Base-by-base conservation (phyloP, 2,113 vertebrate species). In the Oryzias melastigma region DNA sequence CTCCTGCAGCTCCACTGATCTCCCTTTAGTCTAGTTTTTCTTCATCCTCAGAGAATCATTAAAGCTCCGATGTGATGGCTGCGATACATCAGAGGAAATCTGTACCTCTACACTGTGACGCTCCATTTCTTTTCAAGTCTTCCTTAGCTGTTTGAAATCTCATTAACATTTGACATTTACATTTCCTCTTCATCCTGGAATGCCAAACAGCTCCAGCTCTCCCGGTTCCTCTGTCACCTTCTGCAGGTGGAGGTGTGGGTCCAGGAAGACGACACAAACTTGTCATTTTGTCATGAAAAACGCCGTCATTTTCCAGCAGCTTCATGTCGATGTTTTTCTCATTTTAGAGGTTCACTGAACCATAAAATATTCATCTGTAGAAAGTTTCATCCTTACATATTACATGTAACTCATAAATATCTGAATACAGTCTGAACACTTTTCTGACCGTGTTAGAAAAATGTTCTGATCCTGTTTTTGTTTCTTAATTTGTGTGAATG, bases 81-180 rank as follows among this genome's bases (percentile, higher is more conserved):
- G 61, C 65, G 68, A 61, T 6, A 69, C 81, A 81, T 83, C 75
- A 85, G 75, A 85, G 63, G 63, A 48, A 68, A 78, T 64, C 55
- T 51, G 68, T 52, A 50, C 52, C 80, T 62, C 59, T 57, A 52
- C 52, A 42, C 58, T 41, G 59, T 49, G 68, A 75, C 53, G 58
- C 71, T 78, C 78, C 77, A 78, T 74, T 80, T 69, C 79, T 64
- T 71, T 52, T 77, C 75, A 71, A 69, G 65, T 58, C 65, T 55
- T 42, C 59, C 54, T 58, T 52, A 62, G 65, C 64, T 68, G 75
- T 77, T 65, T 81, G 44, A 81, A 43, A 79, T 78, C 75, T 81
- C 75, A 83, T 85, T 81, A 83, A 83, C 78, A 65, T 75, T 80
- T 85, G 68, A 76, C 74, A 74, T 73, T 81, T 81, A 70, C 73